A percentile compares a stretch with the other conserved stretches of the same genome.
These are phyloP conservation scores for Sarotherodon lohbergeri DNA, from an alignment of 2,113 vertebrate species.

Conservation along the genomic window DNA sequence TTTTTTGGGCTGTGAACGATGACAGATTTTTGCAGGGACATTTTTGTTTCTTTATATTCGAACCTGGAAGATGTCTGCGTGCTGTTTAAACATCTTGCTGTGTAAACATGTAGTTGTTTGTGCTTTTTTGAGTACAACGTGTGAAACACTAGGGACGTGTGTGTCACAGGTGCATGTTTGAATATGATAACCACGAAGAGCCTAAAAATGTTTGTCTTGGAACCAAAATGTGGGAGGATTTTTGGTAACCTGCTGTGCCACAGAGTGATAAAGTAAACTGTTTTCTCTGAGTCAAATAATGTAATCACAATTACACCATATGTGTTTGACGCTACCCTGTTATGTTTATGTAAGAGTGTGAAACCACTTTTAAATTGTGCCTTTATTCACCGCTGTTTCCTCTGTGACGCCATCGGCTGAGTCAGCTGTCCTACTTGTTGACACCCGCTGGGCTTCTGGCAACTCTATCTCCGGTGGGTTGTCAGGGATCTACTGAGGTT, in stretches of 20 bases:
- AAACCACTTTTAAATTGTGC: neutral
- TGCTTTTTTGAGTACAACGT: neutral
- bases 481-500: neutral
- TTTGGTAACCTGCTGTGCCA: neutral
- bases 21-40: neutral
- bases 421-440: neutral
- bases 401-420: neutral
- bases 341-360: neutral
- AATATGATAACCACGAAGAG: neutral
- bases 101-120: neutral
- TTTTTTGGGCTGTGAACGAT: neutral
- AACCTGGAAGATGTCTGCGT: neutral
- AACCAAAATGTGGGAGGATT: neutral
- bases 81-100: neutral
- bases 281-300: neutral
- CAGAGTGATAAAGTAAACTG: neutral
- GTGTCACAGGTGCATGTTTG: neutral
- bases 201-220: neutral
- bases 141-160: neutral
- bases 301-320: neutral
- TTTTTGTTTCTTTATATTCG: conserved; percentile 13
- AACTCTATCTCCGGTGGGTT: neutral
- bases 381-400: neutral
- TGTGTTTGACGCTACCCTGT: neutral
- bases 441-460: conserved; percentile 5